Evolutionary conservation across 2,888 invertebrate genomes (phyloP).

Genomic region (Sussaba pulchella): DNA sequence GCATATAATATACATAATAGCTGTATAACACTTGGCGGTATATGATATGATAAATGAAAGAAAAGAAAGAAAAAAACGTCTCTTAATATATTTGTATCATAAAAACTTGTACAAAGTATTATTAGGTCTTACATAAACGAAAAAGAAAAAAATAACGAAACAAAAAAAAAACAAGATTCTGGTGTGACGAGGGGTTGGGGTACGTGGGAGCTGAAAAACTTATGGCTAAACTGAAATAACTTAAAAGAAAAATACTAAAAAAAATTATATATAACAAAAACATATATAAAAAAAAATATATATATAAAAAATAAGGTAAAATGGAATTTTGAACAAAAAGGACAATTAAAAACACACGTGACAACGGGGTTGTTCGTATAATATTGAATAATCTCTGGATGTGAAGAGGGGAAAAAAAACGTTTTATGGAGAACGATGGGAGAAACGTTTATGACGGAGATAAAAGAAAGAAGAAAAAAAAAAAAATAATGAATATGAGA

Average conservation of each 20-base stretch:
- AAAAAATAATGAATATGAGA: slow-evolving; percentile 62
- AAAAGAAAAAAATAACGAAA: slow-evolving; percentile 10
- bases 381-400: slow-evolving; percentile 73
- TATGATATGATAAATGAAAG: slow-evolving; percentile 17
- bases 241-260: neutral
- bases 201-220: slow-evolving; percentile 19
- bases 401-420: slow-evolving; percentile 66
- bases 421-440: neutral
- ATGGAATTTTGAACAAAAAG: too few relatives aligned
- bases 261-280: neutral
- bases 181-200: slow-evolving; percentile 31
- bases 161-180: slow-evolving; percentile 1
- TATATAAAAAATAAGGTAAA: too few relatives aligned
- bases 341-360: slow-evolving; percentile 11
- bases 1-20: slow-evolving; percentile 52
- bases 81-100: slow-evolving; percentile 83
- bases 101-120: slow-evolving; percentile 84
- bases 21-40: slow-evolving; percentile 53
- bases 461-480: slow-evolving; percentile 3
- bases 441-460: slow-evolving; percentile 29
- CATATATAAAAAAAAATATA: neutral
- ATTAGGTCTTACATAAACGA: slow-evolving; percentile 75
- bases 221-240: slow-evolving; percentile 1
- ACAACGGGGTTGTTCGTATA: slow-evolving; percentile 67
- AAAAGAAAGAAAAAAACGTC: slow-evolving; percentile 70